phyloP scores from a whole-genome alignment of 1,140 invertebrate species.

The Calephelis nemesis region DNA sequence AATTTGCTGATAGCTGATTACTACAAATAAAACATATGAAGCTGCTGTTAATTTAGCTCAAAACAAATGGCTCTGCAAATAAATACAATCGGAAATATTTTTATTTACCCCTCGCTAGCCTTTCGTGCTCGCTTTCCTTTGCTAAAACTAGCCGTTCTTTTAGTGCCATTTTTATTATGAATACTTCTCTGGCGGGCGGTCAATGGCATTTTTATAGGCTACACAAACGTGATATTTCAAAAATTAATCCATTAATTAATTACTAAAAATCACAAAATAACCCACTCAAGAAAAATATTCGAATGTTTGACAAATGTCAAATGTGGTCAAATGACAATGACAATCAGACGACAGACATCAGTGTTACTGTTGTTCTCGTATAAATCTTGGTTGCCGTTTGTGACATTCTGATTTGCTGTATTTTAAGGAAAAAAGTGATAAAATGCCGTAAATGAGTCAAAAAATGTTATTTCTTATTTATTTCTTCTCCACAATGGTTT shows the following conservation, averaged over 20 bases:
- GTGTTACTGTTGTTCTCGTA: too few species aligned
- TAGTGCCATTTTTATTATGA: slow-evolving; percentile 65
- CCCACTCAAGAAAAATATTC: too few species aligned
- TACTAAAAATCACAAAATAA: too few species aligned
- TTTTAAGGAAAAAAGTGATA: too few species aligned
- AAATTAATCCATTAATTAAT: slow-evolving; percentile 2
- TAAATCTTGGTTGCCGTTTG: too few species aligned
- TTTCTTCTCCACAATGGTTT: too few species aligned
- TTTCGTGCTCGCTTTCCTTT: slow-evolving; percentile 62
- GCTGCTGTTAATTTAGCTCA: slow-evolving; percentile 15
- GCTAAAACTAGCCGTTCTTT: slow-evolving; percentile 59
- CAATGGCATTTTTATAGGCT: slow-evolving; percentile 49
- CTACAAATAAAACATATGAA: slow-evolving; percentile 16
- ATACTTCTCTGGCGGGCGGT: slow-evolving; percentile 68
- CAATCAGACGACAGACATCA: too few species aligned
- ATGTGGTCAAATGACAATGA: too few species aligned
- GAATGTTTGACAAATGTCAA: too few species aligned
- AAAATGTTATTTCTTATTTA: too few species aligned
- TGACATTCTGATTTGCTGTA: too few species aligned
- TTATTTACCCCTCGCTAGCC: slow-evolving; percentile 56
- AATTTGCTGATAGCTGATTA: slow-evolving; percentile 14
- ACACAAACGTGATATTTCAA: background rate
- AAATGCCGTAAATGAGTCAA: too few species aligned
- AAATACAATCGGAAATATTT: slow-evolving; percentile 15
- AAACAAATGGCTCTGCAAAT: slow-evolving; percentile 10